A percentile compares a stretch with the other conserved stretches of the same genome.
Conservation (phyloP, 2,797 vertebrate genomes). For the Gymnoscopelus microlampas region DNA sequence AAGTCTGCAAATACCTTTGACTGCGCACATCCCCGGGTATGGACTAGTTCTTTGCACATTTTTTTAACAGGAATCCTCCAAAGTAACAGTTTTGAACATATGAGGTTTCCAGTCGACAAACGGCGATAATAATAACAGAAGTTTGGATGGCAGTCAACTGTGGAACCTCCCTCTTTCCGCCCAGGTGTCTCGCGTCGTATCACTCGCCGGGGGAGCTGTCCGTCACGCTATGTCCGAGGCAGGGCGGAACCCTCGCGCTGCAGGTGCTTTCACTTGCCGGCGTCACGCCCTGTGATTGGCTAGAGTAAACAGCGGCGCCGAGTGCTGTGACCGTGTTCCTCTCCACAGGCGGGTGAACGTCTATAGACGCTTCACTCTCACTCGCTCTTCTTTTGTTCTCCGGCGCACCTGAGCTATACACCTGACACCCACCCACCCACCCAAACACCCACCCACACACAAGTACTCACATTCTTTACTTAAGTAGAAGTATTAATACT, state of each 20-base stretch:
- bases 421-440: slow-evolving; percentile 32
- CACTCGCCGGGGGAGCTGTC: slow-evolving; percentile 52
- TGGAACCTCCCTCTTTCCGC: slow-evolving; percentile 30
- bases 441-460: slow-evolving; percentile 2
- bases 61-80: no score
- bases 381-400: slow-evolving; percentile 58
- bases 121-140: no score
- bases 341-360: slow-evolving; percentile 55
- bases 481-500: no score
- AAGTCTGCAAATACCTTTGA: no score
- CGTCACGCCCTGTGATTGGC: slow-evolving; percentile 65
- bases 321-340: slow-evolving; percentile 38
- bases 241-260: slow-evolving; percentile 61
- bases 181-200: slow-evolving; percentile 65
- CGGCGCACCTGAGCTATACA: slow-evolving; percentile 65
- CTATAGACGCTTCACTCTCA: slow-evolving; percentile 59
- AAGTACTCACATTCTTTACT: no score
- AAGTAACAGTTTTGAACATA: no score
- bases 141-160: slow-evolving; percentile 36
- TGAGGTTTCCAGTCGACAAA: neutral
- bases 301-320: slow-evolving; percentile 61
- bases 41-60: no score
- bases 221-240: slow-evolving; percentile 59
- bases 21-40: no score
- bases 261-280: slow-evolving; percentile 75